Conservation (phyloP, 2,888 invertebrate genomes). For the Noctua pronuba region DNA sequence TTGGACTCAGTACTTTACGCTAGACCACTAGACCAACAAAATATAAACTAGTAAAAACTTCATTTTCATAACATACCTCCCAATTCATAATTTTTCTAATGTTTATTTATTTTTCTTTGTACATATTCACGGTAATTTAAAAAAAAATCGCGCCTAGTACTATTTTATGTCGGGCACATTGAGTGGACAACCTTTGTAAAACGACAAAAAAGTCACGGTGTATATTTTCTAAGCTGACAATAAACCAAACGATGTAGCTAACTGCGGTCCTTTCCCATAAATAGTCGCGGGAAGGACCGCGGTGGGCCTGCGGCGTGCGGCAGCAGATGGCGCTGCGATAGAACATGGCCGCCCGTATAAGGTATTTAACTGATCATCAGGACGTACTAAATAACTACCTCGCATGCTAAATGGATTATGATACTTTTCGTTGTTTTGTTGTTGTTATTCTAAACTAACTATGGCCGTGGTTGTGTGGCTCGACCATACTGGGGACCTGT, state of each 20-base stretch:
- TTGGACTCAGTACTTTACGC: no score
- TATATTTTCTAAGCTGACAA: neutral
- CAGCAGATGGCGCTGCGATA: conserved; percentile 47
- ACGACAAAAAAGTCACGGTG: no score
- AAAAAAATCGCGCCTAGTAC: no score
- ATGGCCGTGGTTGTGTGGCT: neutral
- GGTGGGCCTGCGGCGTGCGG: neutral
- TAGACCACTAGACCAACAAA: no score
- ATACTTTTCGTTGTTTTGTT: conserved; percentile 31
- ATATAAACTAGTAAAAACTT: neutral
- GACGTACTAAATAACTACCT: conserved; percentile 48
- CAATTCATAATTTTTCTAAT: no score
- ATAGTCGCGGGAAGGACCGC: conserved; percentile 35
- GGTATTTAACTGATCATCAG: conserved; percentile 65
- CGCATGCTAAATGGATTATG: conserved; percentile 37
- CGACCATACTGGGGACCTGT: no score
- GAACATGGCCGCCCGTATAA: conserved; percentile 18
- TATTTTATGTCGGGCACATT: no score
- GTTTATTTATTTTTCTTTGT: no score
- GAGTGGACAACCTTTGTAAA: no score
- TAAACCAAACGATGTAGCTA: conserved; percentile 37
- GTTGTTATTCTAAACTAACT: conserved; percentile 23
- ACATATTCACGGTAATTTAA: no score
- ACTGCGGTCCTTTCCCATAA: conserved; percentile 43
- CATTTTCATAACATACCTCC: neutral